Base-by-base conservation (phyloP, 2,797 vertebrate species). In the Sebastes trivittatus region DNA sequence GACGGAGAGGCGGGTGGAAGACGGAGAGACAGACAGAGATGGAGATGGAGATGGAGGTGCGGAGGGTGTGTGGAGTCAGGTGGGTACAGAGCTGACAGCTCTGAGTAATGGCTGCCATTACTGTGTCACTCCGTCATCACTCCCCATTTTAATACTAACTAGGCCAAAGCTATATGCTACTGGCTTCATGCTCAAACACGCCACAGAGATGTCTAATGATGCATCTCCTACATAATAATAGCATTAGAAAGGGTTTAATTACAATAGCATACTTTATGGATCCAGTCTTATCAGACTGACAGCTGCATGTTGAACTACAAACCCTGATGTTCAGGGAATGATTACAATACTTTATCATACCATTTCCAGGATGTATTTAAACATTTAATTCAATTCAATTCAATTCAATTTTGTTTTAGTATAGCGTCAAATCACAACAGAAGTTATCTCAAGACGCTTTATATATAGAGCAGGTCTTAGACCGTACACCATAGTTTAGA, bases 51-150 rank as follows among this genome's bases (percentile, higher is more conserved):
- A 78, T 52, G 13, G 64, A 42, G 38, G 16, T 42, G 30, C 22
- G 55, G 72, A 71, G 60, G n/a, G 61, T 73, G 46, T 42, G 36
- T 29, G 79, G 75, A 72, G 71, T 80, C 80, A 80, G 77, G 75
- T 77, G 82, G 80, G 32, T 67, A 30, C 79, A 62, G 2, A 3
- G 38, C 64, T 88, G 86, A 86, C 84, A 86, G 61, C 54, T 66
- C 34, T 83, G 87, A 88, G 60, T 86, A 86, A 90, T 90, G 81
- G 81, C 60, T 49, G 64, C 64, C 67, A 85, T 91, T 81, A 88
- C 66, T 4, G 27, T 81, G 75, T 86, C 87, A 87, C 64, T 80
- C 38, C 10, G 66, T 87, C 78, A 85, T 76, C 66, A 29, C 32
- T 74, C 66, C 29, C 54, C 54, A 77, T 87, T 85, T 75, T 49